Base-by-base conservation (phyloP, 2,113 vertebrate species). In the Aleadryas rufinucha region DNA sequence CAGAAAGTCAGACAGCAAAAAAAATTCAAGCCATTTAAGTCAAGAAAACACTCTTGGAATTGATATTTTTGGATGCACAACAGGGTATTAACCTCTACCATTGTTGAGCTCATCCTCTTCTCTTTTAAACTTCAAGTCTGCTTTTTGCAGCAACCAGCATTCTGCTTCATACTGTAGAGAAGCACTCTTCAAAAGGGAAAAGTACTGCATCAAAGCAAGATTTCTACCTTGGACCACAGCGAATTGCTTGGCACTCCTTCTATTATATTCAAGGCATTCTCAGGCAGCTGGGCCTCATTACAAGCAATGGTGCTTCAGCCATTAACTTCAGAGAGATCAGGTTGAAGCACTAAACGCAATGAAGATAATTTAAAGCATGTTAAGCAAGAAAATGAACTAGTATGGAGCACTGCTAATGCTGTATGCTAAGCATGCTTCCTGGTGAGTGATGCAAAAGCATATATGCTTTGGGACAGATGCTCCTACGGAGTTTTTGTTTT, bases 251-350 rank as follows among this genome's bases (percentile, higher is more conserved):
- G 66, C 50, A 65, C 53, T 45, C 39, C 84, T 90, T 57, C 84
- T 64, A 85, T 91, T 94, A 64, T 24, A 79, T n/a, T 78, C 1
- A 1, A 87, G 50, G 50, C 49, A 20, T 87, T 88, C 70, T 72
- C 33, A 47, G 54, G 63, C 93, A 91, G 91, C 94, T 90, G 83
- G 50, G 70, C 70, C 89, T 93, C 77, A 70, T 91, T 96, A 93
- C 59, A 90, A 66, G 45, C 78, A 54, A 75, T 7, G 13, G 66
- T 3, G 33, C 53, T 93, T 70, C 64, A 76, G 70, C 82, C 66
- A 91, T 87, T 93, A 88, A 74, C 91, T 91, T 95, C 78, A 93
- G 94, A 95, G 70, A 53, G 57, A 85, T 33, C 57, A 85, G 84
- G 70, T 89, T 69, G 69, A 90, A 96, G 70, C 91, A 39, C 28